Conservation (phyloP, 2,113 vertebrate genomes). For the Coptodon rendalli region DNA sequence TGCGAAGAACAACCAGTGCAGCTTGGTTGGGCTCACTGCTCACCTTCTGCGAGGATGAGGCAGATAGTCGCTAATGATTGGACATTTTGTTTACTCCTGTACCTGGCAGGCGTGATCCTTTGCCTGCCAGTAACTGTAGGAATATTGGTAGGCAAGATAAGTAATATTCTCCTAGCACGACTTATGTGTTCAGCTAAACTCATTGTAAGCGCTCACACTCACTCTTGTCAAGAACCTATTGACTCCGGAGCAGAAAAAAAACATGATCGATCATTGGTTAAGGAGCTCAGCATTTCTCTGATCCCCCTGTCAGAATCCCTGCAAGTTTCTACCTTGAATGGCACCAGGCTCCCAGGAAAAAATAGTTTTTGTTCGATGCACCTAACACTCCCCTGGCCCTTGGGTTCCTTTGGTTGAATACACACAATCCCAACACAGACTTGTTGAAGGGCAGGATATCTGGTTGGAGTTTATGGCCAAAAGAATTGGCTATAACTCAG, state of each 20-base stretch:
- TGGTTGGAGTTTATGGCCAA: rapidly evolving
- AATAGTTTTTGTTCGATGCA: not conserved
- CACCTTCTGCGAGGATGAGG: not conserved
- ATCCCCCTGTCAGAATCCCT: not conserved
- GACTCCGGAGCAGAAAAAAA: not conserved
- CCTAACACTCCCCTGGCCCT: not conserved
- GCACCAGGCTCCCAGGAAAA: not conserved
- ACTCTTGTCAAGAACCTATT: not conserved
- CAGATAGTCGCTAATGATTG: rapidly evolving
- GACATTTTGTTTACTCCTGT: not conserved
- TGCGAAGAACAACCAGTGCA: not conserved
- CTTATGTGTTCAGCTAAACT: not conserved
- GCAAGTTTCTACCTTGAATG: rapidly evolving
- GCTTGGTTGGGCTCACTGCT: not conserved
- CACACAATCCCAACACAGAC: not conserved
- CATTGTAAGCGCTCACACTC: not conserved
- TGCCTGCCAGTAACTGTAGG: not conserved
- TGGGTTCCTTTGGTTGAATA: not conserved
- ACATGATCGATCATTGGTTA: not conserved
- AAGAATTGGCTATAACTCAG: not conserved
- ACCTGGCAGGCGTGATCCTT: not conserved
- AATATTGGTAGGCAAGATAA: not conserved
- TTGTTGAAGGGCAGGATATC: not conserved
- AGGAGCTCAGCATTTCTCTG: not conserved
- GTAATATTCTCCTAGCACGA: not conserved